Conservation (phyloP, 2,888 invertebrate genomes). For the Hypomecis punctinalis region DNA sequence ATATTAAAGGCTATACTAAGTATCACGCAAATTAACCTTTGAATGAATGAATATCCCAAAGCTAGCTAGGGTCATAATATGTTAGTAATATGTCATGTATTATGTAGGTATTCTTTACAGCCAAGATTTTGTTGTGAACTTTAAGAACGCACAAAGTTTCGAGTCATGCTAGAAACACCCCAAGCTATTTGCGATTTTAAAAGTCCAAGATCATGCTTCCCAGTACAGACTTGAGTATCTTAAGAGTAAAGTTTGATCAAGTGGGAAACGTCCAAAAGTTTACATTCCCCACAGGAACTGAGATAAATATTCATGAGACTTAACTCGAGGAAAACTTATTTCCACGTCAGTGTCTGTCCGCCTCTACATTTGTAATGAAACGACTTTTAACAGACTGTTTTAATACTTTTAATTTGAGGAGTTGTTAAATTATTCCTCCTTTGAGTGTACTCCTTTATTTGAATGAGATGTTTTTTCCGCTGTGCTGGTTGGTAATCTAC, state of each 20-base stretch:
- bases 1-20: no score
- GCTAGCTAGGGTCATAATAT: no score
- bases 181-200: conserved; percentile 50
- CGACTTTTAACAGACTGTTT: conserved; percentile 70
- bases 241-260: conserved; percentile 81
- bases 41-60: no score
- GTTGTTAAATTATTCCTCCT: conserved; percentile 57
- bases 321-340: conserved; percentile 79
- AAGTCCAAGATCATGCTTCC: conserved; percentile 53
- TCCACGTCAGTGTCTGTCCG: conserved; percentile 78
- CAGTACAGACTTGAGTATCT: conserved; percentile 40
- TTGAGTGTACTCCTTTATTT: conserved; percentile 28
- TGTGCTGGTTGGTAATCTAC: no score
- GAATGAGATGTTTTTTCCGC: conserved; percentile 5
- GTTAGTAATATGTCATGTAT: no score
- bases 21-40: no score
- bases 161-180: conserved; percentile 33
- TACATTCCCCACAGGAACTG: conserved; percentile 71
- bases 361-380: conserved; percentile 79
- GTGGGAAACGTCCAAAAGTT: conserved; percentile 80
- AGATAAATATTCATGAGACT: conserved; percentile 83
- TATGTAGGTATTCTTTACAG: no score
- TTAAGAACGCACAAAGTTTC: conserved; percentile 1
- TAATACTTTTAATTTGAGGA: conserved; percentile 67
- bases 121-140: neutral